Conservation (phyloP, 2,113 vertebrate genomes). For the Calonectris borealis region DNA sequence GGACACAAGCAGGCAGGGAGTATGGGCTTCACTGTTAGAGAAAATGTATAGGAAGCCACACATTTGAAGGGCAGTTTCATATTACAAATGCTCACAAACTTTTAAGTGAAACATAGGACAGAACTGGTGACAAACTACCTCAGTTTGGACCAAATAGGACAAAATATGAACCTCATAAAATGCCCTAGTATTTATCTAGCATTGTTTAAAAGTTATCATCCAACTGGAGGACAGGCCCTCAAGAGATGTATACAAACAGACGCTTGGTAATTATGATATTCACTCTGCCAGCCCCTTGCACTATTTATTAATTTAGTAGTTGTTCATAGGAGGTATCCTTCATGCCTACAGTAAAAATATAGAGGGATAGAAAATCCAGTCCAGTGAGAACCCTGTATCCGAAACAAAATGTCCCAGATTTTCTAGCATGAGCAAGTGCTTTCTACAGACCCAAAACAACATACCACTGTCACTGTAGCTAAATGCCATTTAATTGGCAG, state of each 20-base stretch:
- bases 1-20: not conserved
- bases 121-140: not conserved
- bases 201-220: not conserved
- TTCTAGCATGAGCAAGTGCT: slow-evolving; percentile 21
- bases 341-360: not conserved
- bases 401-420: slow-evolving; percentile 59
- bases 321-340: not conserved
- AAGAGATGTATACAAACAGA: not conserved
- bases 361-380: not conserved
- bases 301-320: not conserved
- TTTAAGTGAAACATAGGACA: not conserved
- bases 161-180: not conserved
- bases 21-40: not conserved
- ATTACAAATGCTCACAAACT: not conserved
- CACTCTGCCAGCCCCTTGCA: not conserved
- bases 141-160: not conserved
- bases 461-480: slow-evolving; percentile 44
- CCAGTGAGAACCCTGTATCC: not conserved
- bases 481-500: slow-evolving; percentile 66
- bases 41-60: not conserved
- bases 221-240: not conserved
- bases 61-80: not conserved
- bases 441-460: slow-evolving; percentile 57
- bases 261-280: not conserved
- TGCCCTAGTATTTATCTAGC: not conserved